Evolutionary conservation across 2,888 invertebrate species (phyloP), one percentile per base, ranked within the genome.

Genomic region (Imbricaverruca yamaguchii): DNA sequence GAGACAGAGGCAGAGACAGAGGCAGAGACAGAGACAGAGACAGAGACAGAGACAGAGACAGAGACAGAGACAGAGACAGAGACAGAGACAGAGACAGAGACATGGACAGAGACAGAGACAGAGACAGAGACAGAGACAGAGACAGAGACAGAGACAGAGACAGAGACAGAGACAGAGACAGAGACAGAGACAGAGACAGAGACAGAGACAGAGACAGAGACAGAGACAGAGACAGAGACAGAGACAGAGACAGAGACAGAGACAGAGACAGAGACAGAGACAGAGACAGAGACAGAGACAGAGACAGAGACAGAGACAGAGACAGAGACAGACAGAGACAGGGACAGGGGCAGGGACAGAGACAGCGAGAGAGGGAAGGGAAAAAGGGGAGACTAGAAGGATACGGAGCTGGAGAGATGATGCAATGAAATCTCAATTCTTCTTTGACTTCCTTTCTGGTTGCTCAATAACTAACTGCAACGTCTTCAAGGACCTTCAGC

Each of bases 161-260:
- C n/a, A n/a, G n/a, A n/a, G n/a, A n/a, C n/a, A n/a, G n/a, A n/a
- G n/a, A n/a, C n/a, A n/a, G n/a, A n/a, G n/a, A n/a, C n/a, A n/a
- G n/a, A n/a, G n/a, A n/a, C n/a, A n/a, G n/a, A n/a, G n/a, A n/a
- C n/a, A n/a, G n/a, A n/a, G n/a, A n/a, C n/a, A n/a, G n/a, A n/a
- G n/a, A n/a, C n/a, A n/a, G n/a, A n/a, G n/a, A n/a, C n/a, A n/a
- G n/a, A n/a, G n/a, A n/a, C n/a, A n/a, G n/a, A n/a, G n/a, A n/a
- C n/a, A n/a, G n/a, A n/a, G n/a, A n/a, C 56, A n/a, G n/a, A n/a
- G n/a, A n/a, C n/a, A n/a, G n/a, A n/a, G n/a, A n/a, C n/a, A n/a
- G n/a, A n/a, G n/a, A n/a, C n/a, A n/a, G 9, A 21, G 21, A 9
- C n/a, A n/a, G 91, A 87, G 93, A 93, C 93, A 87, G 82, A 83